Conservation (phyloP, 2,113 vertebrate species). For the Turnix velox region DNA sequence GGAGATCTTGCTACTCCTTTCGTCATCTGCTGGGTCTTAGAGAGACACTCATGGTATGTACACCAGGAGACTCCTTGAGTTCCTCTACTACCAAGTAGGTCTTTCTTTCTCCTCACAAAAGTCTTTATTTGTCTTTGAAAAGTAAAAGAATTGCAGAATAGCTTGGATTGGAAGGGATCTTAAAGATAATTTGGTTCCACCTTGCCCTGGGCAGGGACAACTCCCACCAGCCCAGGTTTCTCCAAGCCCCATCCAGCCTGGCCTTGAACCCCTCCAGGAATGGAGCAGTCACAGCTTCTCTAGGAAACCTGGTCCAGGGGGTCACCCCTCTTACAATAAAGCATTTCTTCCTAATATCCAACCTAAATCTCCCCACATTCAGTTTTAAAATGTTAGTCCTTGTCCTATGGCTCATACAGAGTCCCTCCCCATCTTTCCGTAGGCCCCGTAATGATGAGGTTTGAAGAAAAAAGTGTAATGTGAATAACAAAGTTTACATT, state of each 20-base stretch:
- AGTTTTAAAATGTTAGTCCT: neutral
- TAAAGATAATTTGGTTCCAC: neutral
- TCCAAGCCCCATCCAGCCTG: no score
- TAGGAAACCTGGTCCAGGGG: neutral
- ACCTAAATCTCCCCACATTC: neutral
- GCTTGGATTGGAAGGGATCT: neutral
- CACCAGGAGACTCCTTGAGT: neutral
- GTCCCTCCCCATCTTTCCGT: neutral
- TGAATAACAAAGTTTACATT: neutral
- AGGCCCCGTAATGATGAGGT: neutral
- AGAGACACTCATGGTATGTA: neutral
- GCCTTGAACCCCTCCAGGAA: neutral
- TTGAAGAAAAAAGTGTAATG: neutral
- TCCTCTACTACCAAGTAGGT: neutral
- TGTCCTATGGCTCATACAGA: neutral
- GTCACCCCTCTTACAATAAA: neutral
- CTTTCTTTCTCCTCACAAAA: neutral
- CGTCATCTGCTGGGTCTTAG: neutral
- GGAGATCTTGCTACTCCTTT: neutral
- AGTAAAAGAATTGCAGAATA: neutral
- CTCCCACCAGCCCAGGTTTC: neutral
- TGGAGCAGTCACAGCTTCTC: neutral
- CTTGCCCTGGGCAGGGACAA: neutral
- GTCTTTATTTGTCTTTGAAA: neutral
- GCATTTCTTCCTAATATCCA: neutral